Percentiles rank a stretch among this genome's conserved stretches.
phyloP scores from a whole-genome alignment of 2,888 invertebrate genomes.

The Zeuzera pyrina region DNA sequence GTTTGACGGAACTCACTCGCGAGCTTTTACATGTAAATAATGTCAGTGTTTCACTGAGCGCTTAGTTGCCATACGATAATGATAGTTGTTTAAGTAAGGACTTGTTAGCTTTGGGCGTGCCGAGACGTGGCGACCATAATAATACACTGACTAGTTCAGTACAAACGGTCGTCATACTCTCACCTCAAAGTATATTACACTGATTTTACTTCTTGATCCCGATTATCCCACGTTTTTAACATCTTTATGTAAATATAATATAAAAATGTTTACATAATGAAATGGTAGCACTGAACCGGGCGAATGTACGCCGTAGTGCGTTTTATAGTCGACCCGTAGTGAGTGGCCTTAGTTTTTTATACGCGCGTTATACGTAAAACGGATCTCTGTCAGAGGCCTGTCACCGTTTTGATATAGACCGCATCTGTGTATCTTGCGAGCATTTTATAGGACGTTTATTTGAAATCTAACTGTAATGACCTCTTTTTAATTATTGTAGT shows the following conservation, averaged over 20 bases:
- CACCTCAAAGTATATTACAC: no score
- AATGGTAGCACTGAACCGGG: no score
- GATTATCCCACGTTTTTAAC: no score
- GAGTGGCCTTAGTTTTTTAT: slow-evolving; percentile 63
- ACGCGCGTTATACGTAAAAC: slow-evolving; percentile 24
- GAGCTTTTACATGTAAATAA: slow-evolving; percentile 48
- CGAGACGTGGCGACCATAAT: slow-evolving; percentile 20
- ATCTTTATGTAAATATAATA: no score
- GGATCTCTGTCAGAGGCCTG: slow-evolving; percentile 28
- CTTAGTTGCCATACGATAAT: slow-evolving; percentile 71
- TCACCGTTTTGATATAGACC: slow-evolving; percentile 24
- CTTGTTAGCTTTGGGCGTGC: slow-evolving; percentile 31
- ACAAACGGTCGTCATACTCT: not conserved
- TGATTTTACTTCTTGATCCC: no score
- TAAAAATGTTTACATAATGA: no score
- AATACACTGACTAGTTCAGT: not conserved
- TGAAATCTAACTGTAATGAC: slow-evolving; percentile 50
- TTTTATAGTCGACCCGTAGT: slow-evolving; percentile 39
- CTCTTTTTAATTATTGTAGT: slow-evolving; percentile 52
- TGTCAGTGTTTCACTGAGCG: slow-evolving; percentile 60
- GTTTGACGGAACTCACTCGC: no score
- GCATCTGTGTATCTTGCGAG: slow-evolving; percentile 38
- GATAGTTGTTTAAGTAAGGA: slow-evolving; percentile 58
- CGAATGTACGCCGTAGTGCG: no score
- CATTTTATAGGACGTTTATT: slow-evolving; percentile 58